Percentiles rank a stretch among this genome's conserved stretches.
phyloP scores from a whole-genome alignment of 2,797 vertebrate genomes.

The Pyrocephalus nanus region DNA sequence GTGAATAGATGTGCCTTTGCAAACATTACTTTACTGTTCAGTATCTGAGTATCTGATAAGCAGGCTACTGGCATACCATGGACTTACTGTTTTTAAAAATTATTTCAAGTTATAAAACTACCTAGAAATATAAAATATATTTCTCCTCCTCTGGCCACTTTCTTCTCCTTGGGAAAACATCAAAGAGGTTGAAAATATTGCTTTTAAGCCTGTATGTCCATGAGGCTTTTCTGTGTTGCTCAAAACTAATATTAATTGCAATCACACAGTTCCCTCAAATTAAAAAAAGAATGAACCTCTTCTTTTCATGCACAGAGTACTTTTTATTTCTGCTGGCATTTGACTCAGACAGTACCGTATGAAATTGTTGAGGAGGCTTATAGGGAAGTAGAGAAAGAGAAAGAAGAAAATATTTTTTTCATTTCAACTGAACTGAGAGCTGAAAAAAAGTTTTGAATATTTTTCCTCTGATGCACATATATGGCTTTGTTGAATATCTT shows the following conservation, averaged over 20 bases:
- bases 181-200: neutral
- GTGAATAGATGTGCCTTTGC: neutral
- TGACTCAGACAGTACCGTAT: neutral
- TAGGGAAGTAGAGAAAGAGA: neutral
- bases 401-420: neutral
- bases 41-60: neutral
- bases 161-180: neutral
- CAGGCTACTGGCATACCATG: neutral
- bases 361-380: neutral
- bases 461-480: neutral
- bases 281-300: neutral
- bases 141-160: neutral
- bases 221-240: neutral
- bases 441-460: neutral
- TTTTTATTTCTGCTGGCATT: conserved; percentile 25
- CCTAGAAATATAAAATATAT: neutral
- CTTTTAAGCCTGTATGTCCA: neutral
- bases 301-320: neutral
- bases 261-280: neutral
- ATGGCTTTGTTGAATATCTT: neutral
- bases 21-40: neutral
- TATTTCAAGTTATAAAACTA: neutral
- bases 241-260: conserved; percentile 22
- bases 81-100: neutral
- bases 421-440: neutral